Evolutionary conservation across 2,888 invertebrate species (phyloP), one percentile per base, ranked within the genome.

Genomic region (Rhodophaea formosa): DNA sequence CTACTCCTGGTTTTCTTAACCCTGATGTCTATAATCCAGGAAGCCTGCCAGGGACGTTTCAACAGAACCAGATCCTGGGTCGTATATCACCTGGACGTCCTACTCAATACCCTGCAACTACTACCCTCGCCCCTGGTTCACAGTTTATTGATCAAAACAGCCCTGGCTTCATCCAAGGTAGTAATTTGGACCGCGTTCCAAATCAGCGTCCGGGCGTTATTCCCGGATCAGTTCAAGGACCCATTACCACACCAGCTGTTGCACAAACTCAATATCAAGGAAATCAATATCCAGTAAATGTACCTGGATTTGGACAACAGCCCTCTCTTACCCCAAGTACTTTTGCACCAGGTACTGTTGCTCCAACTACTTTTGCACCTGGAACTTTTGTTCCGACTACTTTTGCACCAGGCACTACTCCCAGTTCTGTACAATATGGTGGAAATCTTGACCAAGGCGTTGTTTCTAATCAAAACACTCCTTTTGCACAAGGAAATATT

Each of bases 301-400:
- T 59, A 55, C 29, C 54, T 55, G 45, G 59, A 12, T 43, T 42
- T 30, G 32, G 10, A 17, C 54, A 53, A 14, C 60, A 58, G 10
- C 32, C 15, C 1, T 30, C 49, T 15, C 8, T 51, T 43, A 42
- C 57, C 5, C 56, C 64, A 12, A 57, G 55, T 47, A 35, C 12
- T 44, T 12, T 42, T 16, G 29, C 55, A n/a, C 44, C 44, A 17
- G 35, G 16, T 7, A 45, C 35, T 30, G 1, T 53, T 43, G 44
- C 54, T 8, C 56, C 66, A 12, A 57, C 55, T 45, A 42, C 12
- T 43, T 30, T 42, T 43, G 29, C 55, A 17, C 46, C 46, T 46
- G 23, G 17, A 10, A 46, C 17, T 12, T 23, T 53, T 43, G 35
- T 57, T 8, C 56, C 64, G 8, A 57, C 56, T 47, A 42, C 12